Percentiles rank a stretch among this genome's conserved stretches.
These are phyloP conservation scores for Nineta flava DNA, from an alignment of 2,888 invertebrate species.

Conservation along the genomic window DNA sequence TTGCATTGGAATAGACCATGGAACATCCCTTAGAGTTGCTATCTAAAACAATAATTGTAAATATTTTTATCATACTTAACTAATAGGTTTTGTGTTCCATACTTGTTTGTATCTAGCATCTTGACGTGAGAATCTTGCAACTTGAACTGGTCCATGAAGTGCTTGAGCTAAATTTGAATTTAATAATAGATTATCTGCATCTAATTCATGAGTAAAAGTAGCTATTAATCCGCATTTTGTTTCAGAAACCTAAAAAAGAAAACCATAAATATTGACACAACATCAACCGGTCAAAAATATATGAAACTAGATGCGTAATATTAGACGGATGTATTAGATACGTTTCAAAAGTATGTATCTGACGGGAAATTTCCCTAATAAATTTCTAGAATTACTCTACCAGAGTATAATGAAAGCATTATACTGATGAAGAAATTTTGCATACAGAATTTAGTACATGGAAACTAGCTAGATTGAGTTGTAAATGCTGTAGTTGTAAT, in stretches of 20 bases:
- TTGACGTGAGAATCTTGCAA: slow-evolving; percentile 27
- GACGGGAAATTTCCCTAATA: too few species aligned
- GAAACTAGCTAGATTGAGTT: too few species aligned
- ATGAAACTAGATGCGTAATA: too few species aligned
- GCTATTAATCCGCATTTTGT: slow-evolving; percentile 28
- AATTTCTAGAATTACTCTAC: too few species aligned
- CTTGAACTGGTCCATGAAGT: slow-evolving; percentile 29
- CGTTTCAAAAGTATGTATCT: too few species aligned
- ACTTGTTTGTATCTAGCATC: slow-evolving; percentile 25
- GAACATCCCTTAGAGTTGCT: slow-evolving; percentile 30
- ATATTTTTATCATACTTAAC: not conserved
- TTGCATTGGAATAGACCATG: slow-evolving; percentile 31
- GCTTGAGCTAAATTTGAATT: slow-evolving; percentile 25
- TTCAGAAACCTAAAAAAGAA: slow-evolving; percentile 17
- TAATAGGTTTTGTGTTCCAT: not conserved
- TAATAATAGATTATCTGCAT: slow-evolving; percentile 27
- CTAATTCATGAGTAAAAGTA: slow-evolving; percentile 24
- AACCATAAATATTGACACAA: not conserved
- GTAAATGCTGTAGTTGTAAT: too few species aligned
- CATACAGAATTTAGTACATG: too few species aligned
- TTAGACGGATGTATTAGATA: too few species aligned
- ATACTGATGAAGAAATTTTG: too few species aligned
- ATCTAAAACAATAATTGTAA: slow-evolving; percentile 11
- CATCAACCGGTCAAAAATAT: not conserved
- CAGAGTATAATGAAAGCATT: too few species aligned